Evolutionary conservation across 2,797 vertebrate genomes (phyloP), one percentile per base, ranked within the genome.

Genomic region (Phrynocephalus forsythii): DNA sequence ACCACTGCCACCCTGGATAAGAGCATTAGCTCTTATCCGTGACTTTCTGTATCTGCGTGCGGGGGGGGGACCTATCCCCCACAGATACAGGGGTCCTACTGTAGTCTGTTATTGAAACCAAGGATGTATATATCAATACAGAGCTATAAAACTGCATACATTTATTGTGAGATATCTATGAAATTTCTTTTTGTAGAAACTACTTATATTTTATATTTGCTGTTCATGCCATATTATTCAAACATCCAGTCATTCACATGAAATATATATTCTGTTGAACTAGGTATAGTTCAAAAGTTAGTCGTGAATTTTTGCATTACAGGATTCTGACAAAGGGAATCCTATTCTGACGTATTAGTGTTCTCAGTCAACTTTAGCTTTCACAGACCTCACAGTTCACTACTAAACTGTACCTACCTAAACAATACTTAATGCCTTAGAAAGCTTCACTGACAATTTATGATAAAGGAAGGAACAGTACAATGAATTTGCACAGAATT

Each of bases 401-500:
- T 22, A 33, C 10, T 38, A 63, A 13, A 78, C 13, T 81, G 56
- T 26, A 26, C 38, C 69, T 73, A 66, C 11, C 38, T 72, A 79
- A 86, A 69, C 20, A 33, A 20, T n/a, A 38, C 30, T 82, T 75
- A 76, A 33, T 79, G 28, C 75, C 68, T n/a, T 13, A 73, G 69
- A 84, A 67, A 30, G 16, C 18, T 38, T 85, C 28, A 79, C 11
- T 73, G 69, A 8, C 22, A 73, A 30, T 30, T 38, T 76, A n/a
- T 26, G 50, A 60, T 22, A 28, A 85, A 85, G 26, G 9, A 44
- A 85, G 26, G 24, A 68, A 68, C 44, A 80, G 6, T 26, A 75
- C 44, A 87, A 60, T 30, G 30, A 79, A 38, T 81, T 75, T 68
- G 28, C 44, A 76, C 50, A 85, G 79, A 87, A 69, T 22, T 80